These are phyloP conservation scores for Pelodytes ibericus DNA, from an alignment of 2,797 vertebrate genomes.

Conservation along the genomic window DNA sequence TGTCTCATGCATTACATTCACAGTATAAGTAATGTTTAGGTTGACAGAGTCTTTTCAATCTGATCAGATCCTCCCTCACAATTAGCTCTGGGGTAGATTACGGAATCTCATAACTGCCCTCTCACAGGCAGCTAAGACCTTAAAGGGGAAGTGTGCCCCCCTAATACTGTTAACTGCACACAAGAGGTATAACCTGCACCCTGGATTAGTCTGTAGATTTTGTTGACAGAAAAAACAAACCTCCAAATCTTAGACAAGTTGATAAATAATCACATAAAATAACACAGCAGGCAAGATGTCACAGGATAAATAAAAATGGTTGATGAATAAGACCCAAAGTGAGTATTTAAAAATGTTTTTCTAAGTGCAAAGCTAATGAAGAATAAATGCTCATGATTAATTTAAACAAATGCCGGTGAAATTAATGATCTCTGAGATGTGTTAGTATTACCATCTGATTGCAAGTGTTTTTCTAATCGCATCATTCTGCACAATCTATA, in stretches of 20 bases:
- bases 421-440: neutral
- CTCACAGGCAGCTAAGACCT: too few relatives aligned
- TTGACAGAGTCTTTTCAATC: too few relatives aligned
- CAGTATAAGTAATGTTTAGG: too few relatives aligned
- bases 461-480: neutral
- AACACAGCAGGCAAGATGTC: constrained; percentile 7
- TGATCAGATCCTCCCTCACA: too few relatives aligned
- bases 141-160: too few relatives aligned
- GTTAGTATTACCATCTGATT: neutral
- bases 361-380: neutral
- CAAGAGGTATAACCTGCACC: too few relatives aligned
- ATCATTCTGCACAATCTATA: neutral
- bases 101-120: too few relatives aligned
- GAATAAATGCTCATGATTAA: constrained; percentile 15
- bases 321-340: constrained; percentile 16
- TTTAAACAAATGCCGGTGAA: constrained; percentile 9
- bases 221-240: too few relatives aligned
- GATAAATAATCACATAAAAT: constrained; percentile 6
- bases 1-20: too few relatives aligned
- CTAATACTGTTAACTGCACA: too few relatives aligned
- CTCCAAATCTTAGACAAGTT: neutral
- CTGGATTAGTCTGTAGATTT: too few relatives aligned
- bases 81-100: too few relatives aligned
- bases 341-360: constrained; percentile 6
- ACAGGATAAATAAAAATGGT: neutral